A percentile compares a stretch with the other conserved stretches of the same genome.
These are phyloP conservation scores for Ploceus nigricollis DNA, from an alignment of 2,113 vertebrate species.

Conservation along the genomic window DNA sequence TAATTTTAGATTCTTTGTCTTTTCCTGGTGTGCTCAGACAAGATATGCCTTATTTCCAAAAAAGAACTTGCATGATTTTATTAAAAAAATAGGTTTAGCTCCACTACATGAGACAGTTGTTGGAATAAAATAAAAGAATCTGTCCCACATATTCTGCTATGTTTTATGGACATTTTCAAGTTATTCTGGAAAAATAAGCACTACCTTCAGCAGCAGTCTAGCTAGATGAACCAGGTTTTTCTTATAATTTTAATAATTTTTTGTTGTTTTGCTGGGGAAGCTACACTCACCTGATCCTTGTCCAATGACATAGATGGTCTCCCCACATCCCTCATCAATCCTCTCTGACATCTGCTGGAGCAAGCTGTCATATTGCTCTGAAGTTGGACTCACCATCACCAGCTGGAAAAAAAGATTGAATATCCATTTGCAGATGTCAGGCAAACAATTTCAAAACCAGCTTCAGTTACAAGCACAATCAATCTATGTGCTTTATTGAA, in stretches of 20 bases:
- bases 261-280: constrained; percentile 4
- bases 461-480: background rate
- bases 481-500: background rate
- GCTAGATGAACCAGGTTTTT: background rate
- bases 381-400: constrained; percentile 93
- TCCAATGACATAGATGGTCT: constrained; percentile 97
- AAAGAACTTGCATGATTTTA: background rate
- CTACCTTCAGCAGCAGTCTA: background rate
- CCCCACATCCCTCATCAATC: constrained; percentile 96
- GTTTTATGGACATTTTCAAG: background rate
- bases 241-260: background rate
- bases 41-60: background rate
- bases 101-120: background rate
- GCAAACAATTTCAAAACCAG: background rate
- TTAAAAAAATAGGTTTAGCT: background rate
- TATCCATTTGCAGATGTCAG: background rate
- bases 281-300: constrained; percentile 91
- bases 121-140: background rate
- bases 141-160: background rate
- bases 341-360: constrained; percentile 92
- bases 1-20: background rate
- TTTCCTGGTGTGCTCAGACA: background rate
- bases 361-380: constrained; percentile 97
- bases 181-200: background rate
- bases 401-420: constrained; percentile 77